Conservation (phyloP, 2,797 vertebrate genomes). For the Pseudochirops corinnae region DNA sequence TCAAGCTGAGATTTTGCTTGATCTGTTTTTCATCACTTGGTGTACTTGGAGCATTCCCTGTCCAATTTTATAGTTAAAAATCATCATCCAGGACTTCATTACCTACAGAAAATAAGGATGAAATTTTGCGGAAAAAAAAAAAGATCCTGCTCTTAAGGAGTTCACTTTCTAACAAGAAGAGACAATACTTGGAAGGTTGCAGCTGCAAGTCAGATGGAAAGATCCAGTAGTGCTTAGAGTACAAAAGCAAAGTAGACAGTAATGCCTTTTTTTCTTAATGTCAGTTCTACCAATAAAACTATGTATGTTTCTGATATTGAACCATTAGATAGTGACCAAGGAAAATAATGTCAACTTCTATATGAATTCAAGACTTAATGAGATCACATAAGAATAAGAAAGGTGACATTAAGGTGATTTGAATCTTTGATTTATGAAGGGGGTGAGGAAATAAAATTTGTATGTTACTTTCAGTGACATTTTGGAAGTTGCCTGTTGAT, state of each 20-base stretch:
- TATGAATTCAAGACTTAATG: not conserved
- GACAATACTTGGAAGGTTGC: not conserved
- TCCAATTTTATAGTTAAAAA: slow-evolving; percentile 41
- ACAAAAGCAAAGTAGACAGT: not conserved
- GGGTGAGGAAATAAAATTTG: not conserved
- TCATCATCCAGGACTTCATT: slow-evolving; percentile 1
- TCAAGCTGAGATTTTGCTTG: slow-evolving; percentile 9
- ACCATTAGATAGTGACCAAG: not conserved
- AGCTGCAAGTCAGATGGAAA: too few species aligned
- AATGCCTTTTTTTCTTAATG: not conserved
- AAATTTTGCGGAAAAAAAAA: not conserved
- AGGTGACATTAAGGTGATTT: not conserved
- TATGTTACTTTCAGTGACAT: not conserved
- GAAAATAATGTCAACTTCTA: not conserved
- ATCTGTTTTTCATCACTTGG: slow-evolving; percentile 29
- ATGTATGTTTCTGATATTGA: not conserved
- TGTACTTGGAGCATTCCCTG: slow-evolving; percentile 5
- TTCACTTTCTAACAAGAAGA: not conserved
- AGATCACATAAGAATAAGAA: not conserved
- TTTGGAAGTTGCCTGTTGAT: not conserved
- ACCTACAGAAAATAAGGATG: slow-evolving; percentile 23
- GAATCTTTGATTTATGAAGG: not conserved
- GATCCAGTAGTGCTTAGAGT: not conserved
- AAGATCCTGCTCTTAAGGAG: not conserved
- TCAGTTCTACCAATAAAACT: not conserved